Percentiles rank a stretch among this genome's conserved stretches.
Evolutionary conservation across 2,113 vertebrate species (phyloP).

Genomic region (Vireo altiloquus): DNA sequence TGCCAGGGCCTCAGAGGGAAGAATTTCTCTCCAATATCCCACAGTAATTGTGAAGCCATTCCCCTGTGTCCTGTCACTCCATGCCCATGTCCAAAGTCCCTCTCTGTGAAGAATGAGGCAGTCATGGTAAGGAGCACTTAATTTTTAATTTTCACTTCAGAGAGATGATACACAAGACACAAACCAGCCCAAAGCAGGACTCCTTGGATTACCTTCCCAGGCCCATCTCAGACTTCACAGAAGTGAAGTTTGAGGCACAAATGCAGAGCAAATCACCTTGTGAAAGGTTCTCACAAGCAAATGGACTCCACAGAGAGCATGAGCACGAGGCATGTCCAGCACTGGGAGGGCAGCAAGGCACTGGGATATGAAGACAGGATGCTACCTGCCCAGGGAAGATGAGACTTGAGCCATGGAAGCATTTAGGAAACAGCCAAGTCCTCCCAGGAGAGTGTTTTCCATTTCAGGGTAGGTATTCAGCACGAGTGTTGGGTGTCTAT

Average conservation of each 20-base stretch:
- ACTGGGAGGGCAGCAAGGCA: not conserved
- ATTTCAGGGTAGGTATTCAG: not conserved
- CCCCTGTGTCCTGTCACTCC: not conserved
- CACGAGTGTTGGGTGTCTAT: not conserved
- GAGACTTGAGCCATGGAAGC: not conserved
- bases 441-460: not conserved
- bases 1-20: not conserved
- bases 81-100: not conserved
- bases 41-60: not conserved
- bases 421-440: not conserved
- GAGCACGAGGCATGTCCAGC: not conserved
- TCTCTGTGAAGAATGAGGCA: not conserved
- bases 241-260: not conserved
- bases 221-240: not conserved
- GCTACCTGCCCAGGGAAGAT: not conserved
- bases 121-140: not conserved
- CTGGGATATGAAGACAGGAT: not conserved
- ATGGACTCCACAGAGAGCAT: not conserved
- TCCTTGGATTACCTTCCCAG: not conserved
- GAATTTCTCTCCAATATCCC: not conserved
- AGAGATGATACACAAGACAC: not conserved
- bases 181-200: not conserved
- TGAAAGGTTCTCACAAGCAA: not conserved
- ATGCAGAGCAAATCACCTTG: not conserved
- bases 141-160: not conserved